Percentiles rank a stretch among this genome's conserved stretches.
These are phyloP conservation scores for Pteropus rufus DNA, from an alignment of 2,797 vertebrate genomes.

Conservation along the genomic window DNA sequence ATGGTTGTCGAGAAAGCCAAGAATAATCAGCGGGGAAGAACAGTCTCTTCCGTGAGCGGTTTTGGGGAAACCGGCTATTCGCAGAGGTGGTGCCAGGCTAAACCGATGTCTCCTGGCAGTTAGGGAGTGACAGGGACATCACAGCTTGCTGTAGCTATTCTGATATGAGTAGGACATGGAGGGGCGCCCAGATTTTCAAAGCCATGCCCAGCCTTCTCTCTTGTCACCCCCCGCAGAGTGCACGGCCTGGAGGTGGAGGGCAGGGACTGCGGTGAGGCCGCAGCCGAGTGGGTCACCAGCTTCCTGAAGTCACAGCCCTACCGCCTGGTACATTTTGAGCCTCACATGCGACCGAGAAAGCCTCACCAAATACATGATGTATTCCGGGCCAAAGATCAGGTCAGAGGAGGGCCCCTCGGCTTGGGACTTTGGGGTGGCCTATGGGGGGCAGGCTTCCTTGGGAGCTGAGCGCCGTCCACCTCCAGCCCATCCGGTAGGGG, in stretches of 20 bases:
- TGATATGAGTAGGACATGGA: fast-evolving
- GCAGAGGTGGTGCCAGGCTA: neutral
- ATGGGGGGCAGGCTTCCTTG: neutral
- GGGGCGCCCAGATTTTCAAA: neutral
- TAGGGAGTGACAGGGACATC: neutral
- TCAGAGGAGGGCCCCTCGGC: slow-evolving; percentile 34
- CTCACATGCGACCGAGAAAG: slow-evolving; percentile 81
- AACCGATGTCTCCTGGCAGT: neutral
- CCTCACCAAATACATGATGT: slow-evolving; percentile 10
- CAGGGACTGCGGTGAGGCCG: slow-evolving; percentile 87
- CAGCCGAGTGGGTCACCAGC: slow-evolving; percentile 85
- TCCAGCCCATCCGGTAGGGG: neutral
- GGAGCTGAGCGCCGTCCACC: no score
- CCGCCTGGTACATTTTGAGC: slow-evolving; percentile 87
- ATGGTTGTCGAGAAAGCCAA: neutral
- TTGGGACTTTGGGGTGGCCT: neutral
- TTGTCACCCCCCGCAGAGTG: slow-evolving; percentile 79
- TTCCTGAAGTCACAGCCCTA: slow-evolving; percentile 83
- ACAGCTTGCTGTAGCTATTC: neutral
- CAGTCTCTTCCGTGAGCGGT: no score
- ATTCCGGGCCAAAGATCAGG: slow-evolving; percentile 80
- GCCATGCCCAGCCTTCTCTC: neutral
- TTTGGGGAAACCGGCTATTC: neutral
- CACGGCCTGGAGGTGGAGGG: slow-evolving; percentile 86
- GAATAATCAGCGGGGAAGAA: neutral